Base-by-base conservation (phyloP, 2,888 invertebrate species). In the Pasiphila rectangulata region DNA sequence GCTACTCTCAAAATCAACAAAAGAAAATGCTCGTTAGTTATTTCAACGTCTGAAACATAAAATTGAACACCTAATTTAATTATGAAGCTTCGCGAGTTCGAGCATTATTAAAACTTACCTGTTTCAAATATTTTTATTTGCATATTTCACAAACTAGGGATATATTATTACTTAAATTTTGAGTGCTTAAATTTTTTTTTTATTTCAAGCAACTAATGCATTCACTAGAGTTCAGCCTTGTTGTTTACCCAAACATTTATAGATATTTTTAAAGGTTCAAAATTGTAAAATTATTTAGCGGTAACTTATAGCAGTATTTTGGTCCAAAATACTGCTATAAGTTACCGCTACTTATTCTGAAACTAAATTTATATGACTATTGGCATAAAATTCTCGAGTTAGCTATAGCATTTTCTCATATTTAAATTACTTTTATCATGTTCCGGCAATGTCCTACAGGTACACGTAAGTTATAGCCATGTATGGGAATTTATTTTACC, bases 401-500 rank as follows among this genome's bases (percentile, higher is more conserved):
- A 52, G 56, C 56, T 63, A 68, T 64, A 58, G 59, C 59, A 64
- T 72, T 72, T 74, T 69, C 72, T 68, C 73, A 72, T 72, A 68
- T 72, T 63, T 67, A 73, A 21, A 4, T 21, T 21, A 21, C 2
- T 21, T 21, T 21, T 4, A 21, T 73, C 73, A 72, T 74, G 69
- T 76, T 68, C 47, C 59, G 52, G 39, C 60, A 56, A 51, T 50
- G 56, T 73, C 78, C 70, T 76, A 37, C 30, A 75, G 69, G 74
- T 63, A 64, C 54, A 49, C n/a, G 48, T 63, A 71, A 76, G 72
- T 75, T 76, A 74, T 75, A 71, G 71, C 74, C 77, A 74, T 74
- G 71, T 72, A 70, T 74, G 59, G 65, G 62, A 66, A 75, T 77
- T n/a, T n/a, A 70, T 79, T 82, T 79, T 75, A 73, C 75, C 74